Evolutionary conservation across 2,113 vertebrate species (phyloP).

Genomic region (Colius striatus): DNA sequence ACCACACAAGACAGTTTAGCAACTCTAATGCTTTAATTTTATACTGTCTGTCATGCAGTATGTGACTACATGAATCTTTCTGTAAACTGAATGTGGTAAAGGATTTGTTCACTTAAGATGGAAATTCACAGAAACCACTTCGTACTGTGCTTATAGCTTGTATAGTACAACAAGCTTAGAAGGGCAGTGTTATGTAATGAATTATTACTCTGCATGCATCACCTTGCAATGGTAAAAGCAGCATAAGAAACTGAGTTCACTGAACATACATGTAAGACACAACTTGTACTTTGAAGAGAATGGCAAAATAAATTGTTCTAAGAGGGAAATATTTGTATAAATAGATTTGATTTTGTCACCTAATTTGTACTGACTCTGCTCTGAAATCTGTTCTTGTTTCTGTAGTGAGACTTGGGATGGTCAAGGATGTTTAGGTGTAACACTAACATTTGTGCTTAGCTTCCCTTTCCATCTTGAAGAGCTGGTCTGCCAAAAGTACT

Average conservation of each 20-base stretch:
- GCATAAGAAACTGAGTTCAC: neutral
- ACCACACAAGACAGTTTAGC: neutral
- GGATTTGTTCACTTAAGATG: neutral
- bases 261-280: neutral
- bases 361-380: neutral
- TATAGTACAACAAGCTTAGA: neutral
- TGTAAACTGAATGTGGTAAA: rapidly evolving
- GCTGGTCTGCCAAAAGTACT: neutral
- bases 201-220: neutral
- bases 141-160: neutral
- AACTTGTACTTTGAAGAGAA: neutral
- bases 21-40: neutral
- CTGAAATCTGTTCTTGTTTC: neutral
- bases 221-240: neutral
- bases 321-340: neutral
- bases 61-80: neutral
- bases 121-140: neutral
- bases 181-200: neutral
- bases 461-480: neutral
- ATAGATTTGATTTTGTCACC: neutral
- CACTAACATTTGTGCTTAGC: neutral
- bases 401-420: neutral
- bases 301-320: neutral
- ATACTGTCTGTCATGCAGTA: neutral
- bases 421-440: neutral